Evolutionary conservation across 2,888 invertebrate genomes (phyloP), one percentile per base, ranked within the genome.

Genomic region (Julus scandinavius): DNA sequence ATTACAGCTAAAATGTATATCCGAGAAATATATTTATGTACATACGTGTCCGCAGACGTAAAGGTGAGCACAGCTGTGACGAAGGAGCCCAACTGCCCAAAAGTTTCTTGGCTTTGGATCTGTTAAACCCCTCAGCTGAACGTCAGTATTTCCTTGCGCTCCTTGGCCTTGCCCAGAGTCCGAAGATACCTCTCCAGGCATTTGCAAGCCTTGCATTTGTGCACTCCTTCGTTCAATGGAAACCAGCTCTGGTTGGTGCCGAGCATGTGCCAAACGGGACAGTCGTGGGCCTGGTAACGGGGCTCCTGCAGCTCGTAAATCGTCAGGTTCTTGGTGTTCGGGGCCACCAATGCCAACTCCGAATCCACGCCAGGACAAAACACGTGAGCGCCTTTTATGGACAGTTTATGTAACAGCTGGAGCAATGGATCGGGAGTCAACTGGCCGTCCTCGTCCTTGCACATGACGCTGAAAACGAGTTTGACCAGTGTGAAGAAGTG

Each of bases 251-350:
- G 86, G 29, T 49, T 86, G 86, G 86, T 5, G 13, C 40, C 20
- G 11, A 86, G 41, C 86, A 86, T 86, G 86, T 86, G 41, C 86
- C 86, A 86, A 86, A 86, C 45, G 9, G 86, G 49, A 17, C 86
- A 86, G 11, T 86, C 86, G 38, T 45, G 38, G 41, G 86, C 41
- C 17, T 86, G 86, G 41, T 86, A 86, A 15, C 86, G 86, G 29
- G 40, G 45, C 41, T 38, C 20, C 38, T 15, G 45, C 1, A 86
- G 83, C 29, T 83, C 83, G 38, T 17, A 83, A 13, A 29, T 29
- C 29, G 40, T 83, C 11, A 83, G n/a, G 45, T 86, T 45, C 41
- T 86, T 86, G 6, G 49, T 49, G 86, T 40, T 45, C 41, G 86
- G 86, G 20, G 49, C 40, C 40, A 49, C 41, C 41, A 20, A 41